Percentiles rank a stretch among this genome's conserved stretches.
phyloP scores from a whole-genome alignment of 1,140 invertebrate genomes.

The Phortica variegata region DNA sequence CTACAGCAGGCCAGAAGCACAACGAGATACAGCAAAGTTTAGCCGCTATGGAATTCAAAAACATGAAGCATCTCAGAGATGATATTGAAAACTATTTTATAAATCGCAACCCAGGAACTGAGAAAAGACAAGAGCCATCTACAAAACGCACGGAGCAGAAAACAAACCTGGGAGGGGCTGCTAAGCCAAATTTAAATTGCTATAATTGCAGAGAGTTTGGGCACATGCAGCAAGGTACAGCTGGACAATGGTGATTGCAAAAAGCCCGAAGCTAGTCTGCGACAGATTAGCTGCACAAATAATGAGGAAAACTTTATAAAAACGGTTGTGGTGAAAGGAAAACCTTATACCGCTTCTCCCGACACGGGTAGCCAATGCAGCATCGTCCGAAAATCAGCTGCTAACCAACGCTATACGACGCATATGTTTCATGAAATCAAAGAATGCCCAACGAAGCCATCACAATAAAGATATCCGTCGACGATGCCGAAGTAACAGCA shows the following conservation, averaged over 20 bases:
- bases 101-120: neutral
- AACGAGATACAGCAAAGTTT: slow-evolving; percentile 7
- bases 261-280: neutral
- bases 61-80: slow-evolving; percentile 7
- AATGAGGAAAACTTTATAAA: neutral
- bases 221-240: neutral
- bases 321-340: neutral
- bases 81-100: neutral
- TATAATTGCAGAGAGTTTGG: slow-evolving; percentile 4
- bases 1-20: slow-evolving; percentile 3
- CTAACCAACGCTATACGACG: neutral
- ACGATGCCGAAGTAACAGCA: neutral
- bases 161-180: neutral
- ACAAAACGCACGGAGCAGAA: neutral
- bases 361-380: slow-evolving; percentile 7
- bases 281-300: neutral
- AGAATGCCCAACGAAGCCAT: neutral
- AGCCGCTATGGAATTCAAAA: neutral
- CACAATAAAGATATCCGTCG: neutral
- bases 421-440: neutral
- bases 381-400: neutral
- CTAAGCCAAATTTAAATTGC: neutral
- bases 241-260: neutral
- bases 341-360: neutral
- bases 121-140: neutral